Evolutionary conservation across 2,797 vertebrate species (phyloP), one percentile per base, ranked within the genome.

Genomic region (Anniella stebbinsi): DNA sequence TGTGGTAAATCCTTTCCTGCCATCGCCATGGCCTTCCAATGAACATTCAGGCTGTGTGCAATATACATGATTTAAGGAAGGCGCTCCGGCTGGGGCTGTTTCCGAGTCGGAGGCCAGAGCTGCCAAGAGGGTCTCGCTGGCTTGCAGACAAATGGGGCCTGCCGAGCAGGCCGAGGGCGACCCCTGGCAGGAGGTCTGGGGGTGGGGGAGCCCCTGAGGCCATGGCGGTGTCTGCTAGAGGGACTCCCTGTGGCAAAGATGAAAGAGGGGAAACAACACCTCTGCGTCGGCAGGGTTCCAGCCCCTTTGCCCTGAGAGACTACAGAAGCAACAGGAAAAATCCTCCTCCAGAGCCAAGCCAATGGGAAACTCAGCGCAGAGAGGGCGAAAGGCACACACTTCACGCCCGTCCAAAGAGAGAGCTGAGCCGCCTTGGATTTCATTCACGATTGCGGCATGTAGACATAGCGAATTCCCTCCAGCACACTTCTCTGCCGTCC

Each of bases 1-100:
- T 97, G 97, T 98, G 97, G 97, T 97, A 98, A 96, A 97, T 95
- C 93, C 96, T 94, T 96, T 94, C 96, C 94, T 93, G 95, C 93
- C 95, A 92, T 93, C 94, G 90, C 94, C 95, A 93, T 88, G 92
- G 95, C 90, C 95, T 94, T 93, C 94, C 95, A 94, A 91, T 10
- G 77, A 96, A 96, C 88, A 36, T 83, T 1, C 89, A 94, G 95
- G 94, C 92, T 92, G 93, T 60, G n/a, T 81, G 94, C 60, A 94
- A 91, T 0, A 75, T 85, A 92, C 94, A 91, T 95, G 96, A 97
- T 92, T 87, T 96, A 92, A 94, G 90, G 91, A 94, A 96, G 95
- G 96, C 92, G 92, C 93, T 95, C 72, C 30, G 15, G 92, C 89
- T 93, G 92, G 80, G 89, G 91, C 66, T 84, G 90, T 93, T 95